Evolutionary conservation across 1,140 invertebrate genomes (phyloP), one percentile per base, ranked within the genome.

Genomic region (Formica selysi): DNA sequence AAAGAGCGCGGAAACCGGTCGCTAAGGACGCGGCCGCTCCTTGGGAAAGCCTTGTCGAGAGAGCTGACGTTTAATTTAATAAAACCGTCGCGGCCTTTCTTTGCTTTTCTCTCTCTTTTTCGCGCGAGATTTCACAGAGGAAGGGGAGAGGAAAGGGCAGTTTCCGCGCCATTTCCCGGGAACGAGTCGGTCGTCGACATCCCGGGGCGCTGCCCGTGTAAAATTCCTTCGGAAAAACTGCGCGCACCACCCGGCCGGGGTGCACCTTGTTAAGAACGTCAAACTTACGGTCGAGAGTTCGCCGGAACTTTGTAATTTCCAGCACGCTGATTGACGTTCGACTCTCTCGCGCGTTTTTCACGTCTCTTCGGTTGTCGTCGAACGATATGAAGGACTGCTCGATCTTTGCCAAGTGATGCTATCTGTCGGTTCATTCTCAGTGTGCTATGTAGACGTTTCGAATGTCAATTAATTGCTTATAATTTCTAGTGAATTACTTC

Each of bases 21-120:
- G 79, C 85, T 62, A 73, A 87, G 76, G 70, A 85, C 79, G 62
- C 76, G 79, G 83, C 8, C 16, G 48, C 68, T 85, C 68, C 74
- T 73, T 80, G 80, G 86, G 59, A 90, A 90, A 90, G 65, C 51
- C 86, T 48, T 87, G 89, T 90, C 88, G 84, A 48, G 70, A 41
- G 64, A 84, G 80, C 89, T 90, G 89, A 89, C 89, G 86, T 90
- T 90, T 90, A 90, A 90, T 90, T 90, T 90, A 90, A 89, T 90
- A 90, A 90, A 90, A 83, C 70, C 51, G 48, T 80, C 89, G 79
- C 26, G 59, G 62, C 62, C 54, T 71, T 84, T 90, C 86, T 87
- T 83, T 76, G 57, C 38, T 51, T 48, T 74, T 8, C 57, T 26
- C n/a, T 32, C 36, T 44, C 48, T 76, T 81, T 73, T 62, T 70